Base-by-base conservation (phyloP, 2,113 vertebrate genomes). In the Polypterus senegalus region DNA sequence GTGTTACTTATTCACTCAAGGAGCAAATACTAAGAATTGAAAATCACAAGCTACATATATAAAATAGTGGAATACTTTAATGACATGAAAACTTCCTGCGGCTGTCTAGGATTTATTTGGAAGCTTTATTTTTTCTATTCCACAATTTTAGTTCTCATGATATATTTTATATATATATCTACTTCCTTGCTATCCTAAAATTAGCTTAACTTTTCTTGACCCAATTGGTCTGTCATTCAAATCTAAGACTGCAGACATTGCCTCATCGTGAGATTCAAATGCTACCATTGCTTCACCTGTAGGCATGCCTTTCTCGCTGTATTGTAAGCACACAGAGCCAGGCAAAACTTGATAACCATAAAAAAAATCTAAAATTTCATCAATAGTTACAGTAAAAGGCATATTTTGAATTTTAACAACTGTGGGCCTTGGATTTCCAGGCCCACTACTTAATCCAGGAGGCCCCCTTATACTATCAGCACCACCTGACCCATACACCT, bases 331-430 rank as follows among this genome's bases (percentile, higher is more conserved):
- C 45, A 99, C 92, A 9, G 96, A 99, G 61, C 93, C 92, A 61
- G 88, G 94, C 65, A 99, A 88, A 67, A 99, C 93, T 74, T 97
- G 92, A 75, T 99, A 99, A 49, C 96, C 96, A 61, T 99, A 98
- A 76, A 99, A 98, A 76, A 99, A 99, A 91, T 99, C 96, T 80
- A 99, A 80, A 70, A 99, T 97, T 80, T 99, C 96, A 76, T 98
- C 95, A 63, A 94, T 91, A 1, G 92, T 94, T 61, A 99, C 95
- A 56, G 94, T 97, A 71, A 97, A 97, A 11, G 96, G 96, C 93
- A 98, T 97, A 74, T 99, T 99, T 69, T 98, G 94, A 58, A 98
- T 91, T 80, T 95, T 94, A 66, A 99, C 95, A 64, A 98, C 85
- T 47, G 89, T 94, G 43, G 95, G 94, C n/a, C 85, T 88, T 54